Percentiles rank a stretch among this genome's conserved stretches.
Evolutionary conservation across 2,888 invertebrate species (phyloP).

Genomic region (Molanna angustata): DNA sequence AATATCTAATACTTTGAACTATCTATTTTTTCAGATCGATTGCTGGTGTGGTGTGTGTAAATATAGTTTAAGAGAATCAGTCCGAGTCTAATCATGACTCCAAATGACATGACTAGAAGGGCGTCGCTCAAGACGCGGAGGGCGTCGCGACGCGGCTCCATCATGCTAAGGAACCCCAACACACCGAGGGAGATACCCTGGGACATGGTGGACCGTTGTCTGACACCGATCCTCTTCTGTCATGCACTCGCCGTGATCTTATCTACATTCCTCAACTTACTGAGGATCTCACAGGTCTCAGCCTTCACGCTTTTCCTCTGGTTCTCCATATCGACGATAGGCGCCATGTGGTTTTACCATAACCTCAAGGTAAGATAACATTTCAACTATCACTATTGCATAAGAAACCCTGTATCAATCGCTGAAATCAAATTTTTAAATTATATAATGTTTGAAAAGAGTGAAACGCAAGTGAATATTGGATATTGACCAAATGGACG

Average conservation of each 20-base stretch:
- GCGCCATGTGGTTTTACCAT: constrained; percentile 78
- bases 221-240: constrained; percentile 75
- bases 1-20: too few relatives aligned
- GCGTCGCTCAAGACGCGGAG: constrained; percentile 54
- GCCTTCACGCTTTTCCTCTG: constrained; percentile 77
- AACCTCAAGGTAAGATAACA: constrained; percentile 69
- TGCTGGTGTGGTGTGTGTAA: too few relatives aligned
- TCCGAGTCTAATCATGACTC: constrained; percentile 51
- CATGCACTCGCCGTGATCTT: constrained; percentile 76
- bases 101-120: constrained; percentile 53
- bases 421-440: neutral
- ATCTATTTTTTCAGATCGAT: too few relatives aligned
- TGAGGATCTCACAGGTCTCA: constrained; percentile 72
- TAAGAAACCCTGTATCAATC: too few relatives aligned
- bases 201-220: constrained; percentile 70
- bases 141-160: constrained; percentile 58
- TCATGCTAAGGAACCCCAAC: constrained; percentile 54
- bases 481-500: too few relatives aligned
- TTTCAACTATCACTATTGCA: too few relatives aligned
- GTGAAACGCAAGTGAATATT: too few relatives aligned
- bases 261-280: constrained; percentile 67
- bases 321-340: constrained; percentile 70
- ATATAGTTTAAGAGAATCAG: too few relatives aligned
- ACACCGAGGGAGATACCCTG: constrained; percentile 65
- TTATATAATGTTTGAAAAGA: too few relatives aligned